These are phyloP conservation scores for Sminthurides bifidus DNA, from an alignment of 1,140 invertebrate genomes.

Conservation along the genomic window DNA sequence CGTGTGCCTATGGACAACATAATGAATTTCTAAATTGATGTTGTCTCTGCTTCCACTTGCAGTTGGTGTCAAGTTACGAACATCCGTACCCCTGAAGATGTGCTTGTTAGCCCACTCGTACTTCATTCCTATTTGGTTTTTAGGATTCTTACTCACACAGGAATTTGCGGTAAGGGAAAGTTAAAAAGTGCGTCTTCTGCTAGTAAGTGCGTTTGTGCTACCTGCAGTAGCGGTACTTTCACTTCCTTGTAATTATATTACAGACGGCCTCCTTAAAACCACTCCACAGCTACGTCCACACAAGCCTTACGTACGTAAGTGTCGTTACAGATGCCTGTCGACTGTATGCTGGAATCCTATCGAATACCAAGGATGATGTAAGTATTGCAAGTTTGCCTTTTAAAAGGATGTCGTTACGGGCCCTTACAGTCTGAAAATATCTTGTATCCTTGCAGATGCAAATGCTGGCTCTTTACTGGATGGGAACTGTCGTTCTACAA, in stretches of 20 bases:
- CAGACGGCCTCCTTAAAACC: not conserved
- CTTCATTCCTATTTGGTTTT: slow-evolving; percentile 1
- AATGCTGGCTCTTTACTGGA: slow-evolving; percentile 4
- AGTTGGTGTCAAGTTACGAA: slow-evolving; percentile 1
- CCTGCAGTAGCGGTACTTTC: no score
- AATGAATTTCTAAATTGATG: no score
- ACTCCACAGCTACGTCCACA: slow-evolving; percentile 2
- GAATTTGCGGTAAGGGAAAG: slow-evolving; percentile 1
- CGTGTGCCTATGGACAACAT: no score
- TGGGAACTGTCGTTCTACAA: slow-evolving; percentile 2
- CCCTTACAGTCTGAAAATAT: no score
- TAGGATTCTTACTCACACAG: not conserved
- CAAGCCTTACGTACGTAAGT: not conserved
- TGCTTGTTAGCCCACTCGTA: not conserved
- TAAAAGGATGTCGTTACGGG: no score
- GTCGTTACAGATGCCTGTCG: not conserved
- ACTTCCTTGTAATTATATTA: not conserved
- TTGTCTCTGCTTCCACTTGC: no score
- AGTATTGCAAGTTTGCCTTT: no score
- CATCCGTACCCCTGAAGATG: slow-evolving; percentile 3
- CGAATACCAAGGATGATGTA: slow-evolving; percentile 6
- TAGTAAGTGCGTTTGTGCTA: no score
- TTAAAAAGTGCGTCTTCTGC: no score
- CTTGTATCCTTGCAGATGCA: not conserved
- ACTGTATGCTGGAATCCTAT: slow-evolving; percentile 3